Conservation (phyloP, 2,797 vertebrate species). For the Lutra lutra region DNA sequence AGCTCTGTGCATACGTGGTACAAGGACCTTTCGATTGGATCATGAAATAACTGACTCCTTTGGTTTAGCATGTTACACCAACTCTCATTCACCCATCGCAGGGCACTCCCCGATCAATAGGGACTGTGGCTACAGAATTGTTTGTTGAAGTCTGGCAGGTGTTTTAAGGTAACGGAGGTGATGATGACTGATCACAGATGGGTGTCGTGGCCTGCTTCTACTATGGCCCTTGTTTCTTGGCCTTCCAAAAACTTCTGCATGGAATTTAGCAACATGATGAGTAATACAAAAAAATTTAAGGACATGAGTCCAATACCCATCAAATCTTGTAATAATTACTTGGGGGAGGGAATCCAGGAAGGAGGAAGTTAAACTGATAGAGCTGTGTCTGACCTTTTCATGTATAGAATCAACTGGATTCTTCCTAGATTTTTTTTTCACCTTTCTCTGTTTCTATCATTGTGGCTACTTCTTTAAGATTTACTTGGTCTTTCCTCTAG, state of each 20-base stretch:
- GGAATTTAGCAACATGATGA: not conserved
- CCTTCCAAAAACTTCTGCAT: not conserved
- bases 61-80: not conserved
- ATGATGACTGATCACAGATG: not conserved
- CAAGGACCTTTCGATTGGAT: not conserved
- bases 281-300: not conserved
- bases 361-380: not conserved
- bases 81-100: not conserved
- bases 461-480: not conserved
- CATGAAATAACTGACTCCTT: not conserved
- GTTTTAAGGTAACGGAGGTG: not conserved
- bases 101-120: not conserved
- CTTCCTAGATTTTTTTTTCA: not conserved
- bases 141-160: not conserved
- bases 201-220: not conserved
- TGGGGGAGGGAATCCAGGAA: not conserved
- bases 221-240: not conserved
- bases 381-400: not conserved
- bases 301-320: not conserved
- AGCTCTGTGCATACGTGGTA: not conserved
- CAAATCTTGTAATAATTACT: constrained; percentile 21
- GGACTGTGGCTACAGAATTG: not conserved
- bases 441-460: not conserved
- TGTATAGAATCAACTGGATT: not conserved
- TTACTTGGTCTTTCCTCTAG: constrained; percentile 22